These are phyloP conservation scores for Pristionchus maxplancki DNA, from an alignment of 2,888 invertebrate species.

Conservation along the genomic window DNA sequence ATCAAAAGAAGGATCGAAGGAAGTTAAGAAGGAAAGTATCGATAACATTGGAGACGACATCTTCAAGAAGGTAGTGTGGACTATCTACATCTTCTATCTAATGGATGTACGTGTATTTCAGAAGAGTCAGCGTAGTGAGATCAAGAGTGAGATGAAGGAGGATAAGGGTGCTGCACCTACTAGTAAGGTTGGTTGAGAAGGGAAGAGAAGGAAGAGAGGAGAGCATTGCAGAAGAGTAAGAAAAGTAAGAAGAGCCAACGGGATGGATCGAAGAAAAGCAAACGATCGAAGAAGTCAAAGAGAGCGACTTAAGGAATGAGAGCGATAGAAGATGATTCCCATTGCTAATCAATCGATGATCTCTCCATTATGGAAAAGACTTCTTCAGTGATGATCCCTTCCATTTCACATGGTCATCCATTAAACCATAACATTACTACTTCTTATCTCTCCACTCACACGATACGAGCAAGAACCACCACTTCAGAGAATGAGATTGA, in stretches of 20 bases:
- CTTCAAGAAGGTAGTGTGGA: constrained; percentile 19
- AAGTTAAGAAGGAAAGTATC: constrained; percentile 19
- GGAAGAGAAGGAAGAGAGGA: background rate
- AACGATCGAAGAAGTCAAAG: background rate
- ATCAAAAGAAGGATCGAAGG: background rate
- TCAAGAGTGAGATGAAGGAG: constrained; percentile 29
- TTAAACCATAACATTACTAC: too few relatives aligned
- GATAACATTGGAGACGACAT: constrained; percentile 40
- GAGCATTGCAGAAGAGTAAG: background rate
- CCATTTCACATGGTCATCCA: background rate
- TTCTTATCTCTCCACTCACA: background rate
- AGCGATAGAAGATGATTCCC: constrained; percentile 1
- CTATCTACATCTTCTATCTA: background rate
- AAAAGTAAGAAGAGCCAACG: constrained; percentile 5
- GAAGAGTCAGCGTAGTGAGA: constrained; percentile 34
- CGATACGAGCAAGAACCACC: background rate
- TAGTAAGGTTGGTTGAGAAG: background rate
- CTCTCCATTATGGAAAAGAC: constrained; percentile 21
- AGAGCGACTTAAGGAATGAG: background rate
- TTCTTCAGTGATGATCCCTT: constrained; percentile 14
- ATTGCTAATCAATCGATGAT: constrained; percentile 12
- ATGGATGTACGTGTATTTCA: background rate
- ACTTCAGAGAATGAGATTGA: too few relatives aligned
- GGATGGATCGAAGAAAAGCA: background rate
- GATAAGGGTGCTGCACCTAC: background rate